Evolutionary conservation across 2,888 invertebrate species (phyloP).

Genomic region (Macrosoma leucophasiata): DNA sequence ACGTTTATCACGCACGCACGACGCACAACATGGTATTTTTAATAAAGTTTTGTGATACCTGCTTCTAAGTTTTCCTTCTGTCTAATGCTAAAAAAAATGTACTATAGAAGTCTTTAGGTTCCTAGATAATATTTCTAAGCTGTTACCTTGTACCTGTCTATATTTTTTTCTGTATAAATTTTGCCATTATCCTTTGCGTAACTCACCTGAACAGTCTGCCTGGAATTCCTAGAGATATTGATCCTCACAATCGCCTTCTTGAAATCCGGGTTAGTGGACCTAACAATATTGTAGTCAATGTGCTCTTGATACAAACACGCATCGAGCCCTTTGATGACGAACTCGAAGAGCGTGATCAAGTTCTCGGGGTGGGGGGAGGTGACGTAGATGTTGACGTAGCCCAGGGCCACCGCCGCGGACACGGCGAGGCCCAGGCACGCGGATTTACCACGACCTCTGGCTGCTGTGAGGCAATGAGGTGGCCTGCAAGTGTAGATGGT

Average conservation of each 20-base stretch:
- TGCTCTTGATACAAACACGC: conserved; percentile 96
- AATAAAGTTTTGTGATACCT: too few relatives aligned
- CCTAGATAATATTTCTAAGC: too few relatives aligned
- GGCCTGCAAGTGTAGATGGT: conserved; percentile 83
- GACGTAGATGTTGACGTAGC: conserved; percentile 96
- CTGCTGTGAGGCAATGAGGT: conserved; percentile 96
- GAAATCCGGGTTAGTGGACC: conserved; percentile 96
- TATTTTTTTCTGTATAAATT: too few relatives aligned
- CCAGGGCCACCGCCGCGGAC: conserved; percentile 88
- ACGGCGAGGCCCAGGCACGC: conserved; percentile 96
- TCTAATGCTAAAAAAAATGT: too few relatives aligned
- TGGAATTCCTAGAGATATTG: conserved; percentile 91
- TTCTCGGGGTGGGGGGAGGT: conserved; percentile 99
- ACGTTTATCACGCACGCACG: too few relatives aligned
- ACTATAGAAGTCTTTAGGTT: conserved; percentile 2
- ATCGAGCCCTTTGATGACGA: conserved; percentile 96
- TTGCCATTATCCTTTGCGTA: too few relatives aligned
- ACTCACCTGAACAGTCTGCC: conserved; percentile 92
- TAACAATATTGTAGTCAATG: conserved; percentile 94
- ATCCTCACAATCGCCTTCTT: conserved; percentile 97
- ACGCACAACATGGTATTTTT: too few relatives aligned
- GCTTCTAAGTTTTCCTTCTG: too few relatives aligned
- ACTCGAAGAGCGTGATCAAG: conserved; percentile 97
- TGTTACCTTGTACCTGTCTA: too few relatives aligned
- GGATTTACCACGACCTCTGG: conserved; percentile 98